phyloP scores from a whole-genome alignment of 2,888 invertebrate genomes.

The Dione vanillae region DNA sequence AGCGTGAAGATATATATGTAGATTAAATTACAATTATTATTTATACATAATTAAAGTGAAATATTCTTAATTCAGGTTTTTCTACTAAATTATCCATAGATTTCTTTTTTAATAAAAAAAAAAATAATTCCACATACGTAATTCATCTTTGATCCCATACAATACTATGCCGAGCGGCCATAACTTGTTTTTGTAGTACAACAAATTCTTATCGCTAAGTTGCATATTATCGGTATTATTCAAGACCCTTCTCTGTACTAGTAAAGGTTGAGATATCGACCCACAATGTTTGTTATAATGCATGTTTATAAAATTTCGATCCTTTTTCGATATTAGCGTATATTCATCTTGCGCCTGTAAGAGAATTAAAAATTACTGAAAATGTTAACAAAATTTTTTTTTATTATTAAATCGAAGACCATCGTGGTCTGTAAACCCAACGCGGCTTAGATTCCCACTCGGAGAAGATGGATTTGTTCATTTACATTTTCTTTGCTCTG shows the following conservation, averaged over 20 bases:
- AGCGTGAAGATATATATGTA: too few relatives aligned
- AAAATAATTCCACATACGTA: slow-evolving; percentile 53
- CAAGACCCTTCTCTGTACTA: slow-evolving; percentile 1
- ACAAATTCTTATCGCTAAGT: slow-evolving; percentile 50
- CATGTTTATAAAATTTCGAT: slow-evolving; percentile 66
- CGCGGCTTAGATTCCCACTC: too few relatives aligned
- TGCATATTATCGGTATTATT: slow-evolving; percentile 14
- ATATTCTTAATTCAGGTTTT: too few relatives aligned
- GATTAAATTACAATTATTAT: too few relatives aligned
- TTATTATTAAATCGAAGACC: too few relatives aligned
- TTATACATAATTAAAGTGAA: too few relatives aligned
- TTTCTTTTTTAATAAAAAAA: too few relatives aligned
- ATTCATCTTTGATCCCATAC: slow-evolving; percentile 54
- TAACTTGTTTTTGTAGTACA: slow-evolving; percentile 57
- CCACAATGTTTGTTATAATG: slow-evolving; percentile 66
- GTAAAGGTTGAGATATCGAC: slow-evolving; percentile 42
- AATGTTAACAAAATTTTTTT: too few relatives aligned
- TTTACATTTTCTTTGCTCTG: too few relatives aligned
- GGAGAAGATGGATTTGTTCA: too few relatives aligned
- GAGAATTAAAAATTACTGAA: neutral
- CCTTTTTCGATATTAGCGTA: slow-evolving; percentile 51
- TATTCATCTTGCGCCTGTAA: slow-evolving; percentile 46
- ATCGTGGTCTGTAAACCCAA: too few relatives aligned
- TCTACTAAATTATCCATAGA: too few relatives aligned
- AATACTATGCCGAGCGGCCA: slow-evolving; percentile 71